phyloP scores from a whole-genome alignment of 2,888 invertebrate species.

The Lumbricus terrestris region DNA sequence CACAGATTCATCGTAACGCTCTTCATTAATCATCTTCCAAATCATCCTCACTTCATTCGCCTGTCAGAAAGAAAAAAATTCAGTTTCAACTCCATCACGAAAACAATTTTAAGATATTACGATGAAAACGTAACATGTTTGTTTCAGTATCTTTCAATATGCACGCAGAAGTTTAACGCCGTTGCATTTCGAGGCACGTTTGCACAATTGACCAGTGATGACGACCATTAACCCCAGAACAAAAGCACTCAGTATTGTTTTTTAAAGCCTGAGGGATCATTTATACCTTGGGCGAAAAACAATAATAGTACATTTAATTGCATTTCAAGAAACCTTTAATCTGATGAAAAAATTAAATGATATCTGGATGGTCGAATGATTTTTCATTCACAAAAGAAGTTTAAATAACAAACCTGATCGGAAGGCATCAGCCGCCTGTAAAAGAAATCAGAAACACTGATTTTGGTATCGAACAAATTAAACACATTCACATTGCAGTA shows the following conservation, averaged over 20 bases:
- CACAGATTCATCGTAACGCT: constrained; percentile 20
- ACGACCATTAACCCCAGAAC: too few relatives aligned
- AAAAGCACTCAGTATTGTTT: too few relatives aligned
- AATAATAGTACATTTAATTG: not conserved
- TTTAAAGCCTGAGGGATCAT: too few relatives aligned
- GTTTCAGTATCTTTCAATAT: too few relatives aligned
- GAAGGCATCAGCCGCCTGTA: not conserved
- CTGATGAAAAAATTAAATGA: not conserved
- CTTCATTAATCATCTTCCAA: constrained; percentile 18
- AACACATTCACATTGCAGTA: too few relatives aligned
- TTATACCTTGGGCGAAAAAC: not conserved
- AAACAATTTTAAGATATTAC: not conserved
- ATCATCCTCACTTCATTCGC: not conserved
- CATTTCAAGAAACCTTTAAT: not conserved
- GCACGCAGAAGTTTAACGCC: too few relatives aligned
- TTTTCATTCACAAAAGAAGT: not conserved
- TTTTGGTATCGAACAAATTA: not conserved
- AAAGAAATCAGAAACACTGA: not conserved
- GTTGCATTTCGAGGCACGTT: too few relatives aligned
- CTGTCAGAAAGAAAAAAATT: not conserved
- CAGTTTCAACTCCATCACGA: not conserved
- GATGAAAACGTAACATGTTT: not conserved
- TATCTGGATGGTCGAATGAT: not conserved
- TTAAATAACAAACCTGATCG: not conserved
- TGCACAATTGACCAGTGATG: too few relatives aligned